These are phyloP conservation scores for Cephus spinipes DNA, from an alignment of 2,888 invertebrate species.

Conservation along the genomic window DNA sequence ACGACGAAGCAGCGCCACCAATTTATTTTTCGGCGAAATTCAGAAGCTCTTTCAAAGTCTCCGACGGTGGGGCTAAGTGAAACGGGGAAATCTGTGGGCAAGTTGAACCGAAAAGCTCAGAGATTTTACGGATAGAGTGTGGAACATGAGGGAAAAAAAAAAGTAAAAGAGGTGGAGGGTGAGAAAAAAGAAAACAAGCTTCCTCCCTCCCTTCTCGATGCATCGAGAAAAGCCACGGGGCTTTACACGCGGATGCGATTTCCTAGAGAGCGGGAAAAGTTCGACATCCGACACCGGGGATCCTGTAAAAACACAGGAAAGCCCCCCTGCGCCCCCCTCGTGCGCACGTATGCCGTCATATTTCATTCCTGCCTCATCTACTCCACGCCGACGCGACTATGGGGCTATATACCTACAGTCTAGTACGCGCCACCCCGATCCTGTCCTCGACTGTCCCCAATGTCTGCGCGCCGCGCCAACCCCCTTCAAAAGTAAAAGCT, in stretches of 20 bases:
- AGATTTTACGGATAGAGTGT: neutral
- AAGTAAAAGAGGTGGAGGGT: slow-evolving; percentile 18
- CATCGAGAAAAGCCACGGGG: neutral
- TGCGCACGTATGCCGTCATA: slow-evolving; percentile 27
- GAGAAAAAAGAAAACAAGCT: slow-evolving; percentile 17
- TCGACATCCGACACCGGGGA: slow-evolving; percentile 37
- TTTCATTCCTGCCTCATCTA: slow-evolving; percentile 42
- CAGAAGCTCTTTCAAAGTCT: slow-evolving; percentile 11
- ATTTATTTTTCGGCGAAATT: slow-evolving; percentile 15
- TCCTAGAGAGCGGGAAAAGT: slow-evolving; percentile 19
- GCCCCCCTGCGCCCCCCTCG: neutral
- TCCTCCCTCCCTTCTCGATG: neutral
- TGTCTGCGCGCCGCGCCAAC: slow-evolving; percentile 8
- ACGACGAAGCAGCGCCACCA: neutral
- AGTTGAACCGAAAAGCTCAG: neutral
- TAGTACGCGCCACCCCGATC: neutral
- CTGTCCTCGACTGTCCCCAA: slow-evolving; percentile 13
- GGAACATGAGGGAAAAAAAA: slow-evolving; percentile 5
- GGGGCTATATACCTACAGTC: neutral
- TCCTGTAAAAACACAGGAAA: slow-evolving; percentile 46
- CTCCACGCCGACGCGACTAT: slow-evolving; percentile 13
- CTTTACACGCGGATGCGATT: slow-evolving; percentile 5
- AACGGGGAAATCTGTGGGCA: neutral
- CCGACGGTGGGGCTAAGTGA: neutral
- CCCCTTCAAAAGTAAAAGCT: slow-evolving; percentile 13